Percentiles rank a stretch among this genome's conserved stretches.
Evolutionary conservation across 1,140 invertebrate genomes (phyloP).

Genomic region (Bombus polaris): DNA sequence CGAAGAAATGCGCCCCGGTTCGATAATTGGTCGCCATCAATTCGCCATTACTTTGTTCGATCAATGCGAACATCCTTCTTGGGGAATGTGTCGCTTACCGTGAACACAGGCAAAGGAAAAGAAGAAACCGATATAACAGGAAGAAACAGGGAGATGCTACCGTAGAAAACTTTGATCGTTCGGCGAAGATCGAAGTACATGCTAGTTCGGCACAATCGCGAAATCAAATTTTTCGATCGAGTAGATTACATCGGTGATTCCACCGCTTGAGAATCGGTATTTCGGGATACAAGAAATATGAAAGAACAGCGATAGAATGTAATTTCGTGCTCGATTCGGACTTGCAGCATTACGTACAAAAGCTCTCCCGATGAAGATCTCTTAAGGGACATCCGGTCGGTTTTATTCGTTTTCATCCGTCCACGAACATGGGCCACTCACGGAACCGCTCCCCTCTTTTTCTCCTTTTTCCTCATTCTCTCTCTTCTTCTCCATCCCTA

Average conservation of each 20-base stretch:
- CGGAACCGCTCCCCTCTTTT: background rate
- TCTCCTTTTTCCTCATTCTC: background rate
- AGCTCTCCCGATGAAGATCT: slow-evolving; percentile 61
- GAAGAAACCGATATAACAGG: background rate
- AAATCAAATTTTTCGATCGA: background rate
- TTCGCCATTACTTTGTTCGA: background rate
- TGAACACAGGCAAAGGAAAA: background rate
- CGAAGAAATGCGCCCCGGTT: no score
- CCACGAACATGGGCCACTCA: slow-evolving; percentile 40
- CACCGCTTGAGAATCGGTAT: background rate
- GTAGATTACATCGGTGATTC: background rate
- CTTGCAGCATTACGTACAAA: slow-evolving; percentile 50
- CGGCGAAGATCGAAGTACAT: background rate
- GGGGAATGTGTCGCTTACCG: background rate
- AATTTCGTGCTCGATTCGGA: slow-evolving; percentile 48
- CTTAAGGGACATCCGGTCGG: slow-evolving; percentile 52
- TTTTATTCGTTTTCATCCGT: slow-evolving; percentile 61
- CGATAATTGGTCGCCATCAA: background rate
- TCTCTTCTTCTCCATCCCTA: background rate
- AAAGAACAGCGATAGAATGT: slow-evolving; percentile 38
- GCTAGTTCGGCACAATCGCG: background rate
- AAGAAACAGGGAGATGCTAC: background rate
- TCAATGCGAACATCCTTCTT: background rate
- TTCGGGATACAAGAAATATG: background rate
- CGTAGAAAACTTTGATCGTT: background rate